phyloP scores from a whole-genome alignment of 2,888 invertebrate genomes.

The Anagyrus pseudococci region DNA sequence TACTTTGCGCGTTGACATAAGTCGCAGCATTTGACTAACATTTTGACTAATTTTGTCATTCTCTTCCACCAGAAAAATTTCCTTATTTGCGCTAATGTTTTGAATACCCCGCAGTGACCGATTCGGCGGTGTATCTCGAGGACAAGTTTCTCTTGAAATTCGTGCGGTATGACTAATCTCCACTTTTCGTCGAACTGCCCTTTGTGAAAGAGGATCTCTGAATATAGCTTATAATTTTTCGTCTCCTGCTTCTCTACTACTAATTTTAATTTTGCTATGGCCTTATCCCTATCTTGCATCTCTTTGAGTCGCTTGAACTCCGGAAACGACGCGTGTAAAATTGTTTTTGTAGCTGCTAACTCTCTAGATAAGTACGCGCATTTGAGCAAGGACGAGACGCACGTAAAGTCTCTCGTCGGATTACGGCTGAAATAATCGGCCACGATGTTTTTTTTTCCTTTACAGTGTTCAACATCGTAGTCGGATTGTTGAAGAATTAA shows the following conservation, averaged over 20 bases:
- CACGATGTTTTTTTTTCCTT: conserved; percentile 31
- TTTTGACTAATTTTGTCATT: conserved; percentile 1
- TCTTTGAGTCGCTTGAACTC: neutral
- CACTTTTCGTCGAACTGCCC: neutral
- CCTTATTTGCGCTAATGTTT: neutral
- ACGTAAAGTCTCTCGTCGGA: neutral
- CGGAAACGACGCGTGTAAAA: neutral
- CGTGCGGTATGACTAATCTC: neutral
- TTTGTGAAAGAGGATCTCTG: neutral
- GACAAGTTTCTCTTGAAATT: neutral
- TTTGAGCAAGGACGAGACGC: neutral
- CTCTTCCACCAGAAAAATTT: conserved; percentile 6
- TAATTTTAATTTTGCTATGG: neutral
- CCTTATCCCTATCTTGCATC: neutral
- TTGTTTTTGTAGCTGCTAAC: neutral
- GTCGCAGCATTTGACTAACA: neutral
- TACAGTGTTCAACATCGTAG: conserved; percentile 27
- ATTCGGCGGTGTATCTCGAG: neutral
- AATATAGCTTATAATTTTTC: neutral
- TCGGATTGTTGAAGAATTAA: conserved; percentile 29
- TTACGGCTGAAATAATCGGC: conserved; percentile 29
- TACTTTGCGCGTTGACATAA: neutral
- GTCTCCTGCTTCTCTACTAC: neutral
- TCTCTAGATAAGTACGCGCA: neutral
- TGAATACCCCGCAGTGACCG: conserved; percentile 7